Base-by-base conservation (phyloP, 2,888 invertebrate genomes). In the Pherbina coryleti region DNA sequence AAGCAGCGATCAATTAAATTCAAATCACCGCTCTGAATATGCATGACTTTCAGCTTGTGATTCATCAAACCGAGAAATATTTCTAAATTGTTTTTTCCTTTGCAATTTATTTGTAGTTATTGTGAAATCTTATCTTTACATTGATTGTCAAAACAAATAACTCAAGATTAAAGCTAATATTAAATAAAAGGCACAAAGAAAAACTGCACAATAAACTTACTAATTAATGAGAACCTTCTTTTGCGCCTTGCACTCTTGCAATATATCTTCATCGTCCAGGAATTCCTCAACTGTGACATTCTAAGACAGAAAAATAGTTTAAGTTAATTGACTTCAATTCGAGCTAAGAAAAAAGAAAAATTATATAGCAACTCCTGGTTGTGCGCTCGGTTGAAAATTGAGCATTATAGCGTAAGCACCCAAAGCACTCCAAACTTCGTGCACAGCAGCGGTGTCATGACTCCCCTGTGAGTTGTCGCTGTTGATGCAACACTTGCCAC, bases 231-330 rank as follows among this genome's bases (percentile, higher is more conserved):
- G 92, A 86, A 94, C 94, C 89, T 95, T 95, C 90, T 97, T 98
- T 89, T 96, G 96, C 82, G 94, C 94, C 91, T 96, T 97, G 90
- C 98, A 97, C 92, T 98, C 98, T 90, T 97, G 97, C 84, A 98
- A 92, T 87, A 98, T 95, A 90, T 98, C 97, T 88, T 97, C 97
- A 89, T 97, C 96, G 89, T 98, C 97, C 92, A 98, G 92, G 82
- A 98, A 92, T 90, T 97, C 96, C 86, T 94, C 93, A 81, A 98
- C 91, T 77, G 95, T 96, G 83, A 97, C 95, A 93, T 96, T 95
- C 97, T 98, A 90, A 78, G 78, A 77, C 57, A 44, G 37, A 22
- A 37, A 37, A 8, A 62, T 60, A 4, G 55, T 71, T 69, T 75
- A 78, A 78, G 62, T 66, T 17, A 76, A 57, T 57, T 72, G 71